These are phyloP conservation scores for Automeris io DNA, from an alignment of 2,888 invertebrate species.

Conservation along the genomic window DNA sequence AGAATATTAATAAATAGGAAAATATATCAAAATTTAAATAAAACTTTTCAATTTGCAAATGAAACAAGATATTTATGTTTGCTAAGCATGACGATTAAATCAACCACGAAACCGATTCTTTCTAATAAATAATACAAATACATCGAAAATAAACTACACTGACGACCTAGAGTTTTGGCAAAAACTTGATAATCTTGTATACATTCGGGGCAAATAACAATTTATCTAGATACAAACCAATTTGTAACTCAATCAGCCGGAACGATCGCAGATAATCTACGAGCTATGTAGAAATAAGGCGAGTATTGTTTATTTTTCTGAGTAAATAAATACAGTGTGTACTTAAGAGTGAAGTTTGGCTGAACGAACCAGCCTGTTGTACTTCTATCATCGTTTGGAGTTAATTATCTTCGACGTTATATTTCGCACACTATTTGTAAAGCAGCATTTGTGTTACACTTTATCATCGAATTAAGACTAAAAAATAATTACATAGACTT, in stretches of 20 bases:
- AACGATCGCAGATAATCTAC: conserved; percentile 3
- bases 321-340: neutral
- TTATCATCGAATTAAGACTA: too few relatives aligned
- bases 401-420: too few relatives aligned
- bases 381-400: neutral
- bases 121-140: neutral
- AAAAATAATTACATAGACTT: too few relatives aligned
- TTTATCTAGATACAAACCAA: conserved; percentile 2
- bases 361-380: neutral
- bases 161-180: neutral
- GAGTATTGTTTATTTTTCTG: neutral
- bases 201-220: conserved; percentile 1
- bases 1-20: too few relatives aligned
- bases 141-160: neutral
- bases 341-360: neutral
- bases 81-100: neutral
- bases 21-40: too few relatives aligned
- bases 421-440: too few relatives aligned
- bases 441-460: too few relatives aligned
- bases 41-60: too few relatives aligned
- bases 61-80: too few relatives aligned
- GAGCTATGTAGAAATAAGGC: neutral
- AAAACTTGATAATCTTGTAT: neutral
- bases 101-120: neutral
- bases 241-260: conserved; percentile 3